These are phyloP conservation scores for Sander vitreus DNA, from an alignment of 2,113 vertebrate genomes.

Conservation along the genomic window DNA sequence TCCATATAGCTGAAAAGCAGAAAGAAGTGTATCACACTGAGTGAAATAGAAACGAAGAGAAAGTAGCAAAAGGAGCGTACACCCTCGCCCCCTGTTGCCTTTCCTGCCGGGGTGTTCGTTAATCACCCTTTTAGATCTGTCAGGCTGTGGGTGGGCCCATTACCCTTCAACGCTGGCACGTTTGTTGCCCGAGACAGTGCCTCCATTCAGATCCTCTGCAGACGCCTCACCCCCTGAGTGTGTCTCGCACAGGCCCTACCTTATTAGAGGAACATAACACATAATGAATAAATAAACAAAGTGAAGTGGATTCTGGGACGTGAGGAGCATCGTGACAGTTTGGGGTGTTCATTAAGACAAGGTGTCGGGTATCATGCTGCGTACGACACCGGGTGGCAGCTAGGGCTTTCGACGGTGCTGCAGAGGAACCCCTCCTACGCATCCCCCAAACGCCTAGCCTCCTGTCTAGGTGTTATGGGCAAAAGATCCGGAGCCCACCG, in stretches of 20 bases:
- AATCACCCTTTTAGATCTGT: conserved; percentile 79
- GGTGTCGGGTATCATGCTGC: conserved; percentile 41
- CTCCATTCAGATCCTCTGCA: conserved; percentile 45
- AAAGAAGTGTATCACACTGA: neutral
- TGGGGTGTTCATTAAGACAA: conserved; percentile 56
- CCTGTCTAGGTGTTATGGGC: conserved; percentile 8
- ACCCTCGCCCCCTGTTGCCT: conserved; percentile 32
- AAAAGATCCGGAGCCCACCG: conserved; percentile 24
- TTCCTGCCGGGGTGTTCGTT: conserved; percentile 69
- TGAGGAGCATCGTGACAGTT: conserved; percentile 54
- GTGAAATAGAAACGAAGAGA: conserved; percentile 17
- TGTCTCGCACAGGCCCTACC: conserved; percentile 37
- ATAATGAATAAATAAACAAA: conserved; percentile 76
- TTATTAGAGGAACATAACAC: conserved; percentile 62
- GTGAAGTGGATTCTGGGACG: conserved; percentile 47
- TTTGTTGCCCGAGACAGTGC: conserved; percentile 55
- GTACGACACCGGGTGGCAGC: conserved; percentile 36
- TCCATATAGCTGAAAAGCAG: neutral
- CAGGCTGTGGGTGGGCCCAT: conserved; percentile 77
- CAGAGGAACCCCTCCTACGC: conserved; percentile 7
- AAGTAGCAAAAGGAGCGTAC: conserved; percentile 19
- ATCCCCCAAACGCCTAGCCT: conserved; percentile 6
- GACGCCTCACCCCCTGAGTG: conserved; percentile 19
- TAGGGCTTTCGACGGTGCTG: neutral
- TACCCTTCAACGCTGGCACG: conserved; percentile 63